Evolutionary conservation across 1,140 invertebrate genomes (phyloP), one percentile per base, ranked within the genome.

Genomic region (Limonius californicus): DNA sequence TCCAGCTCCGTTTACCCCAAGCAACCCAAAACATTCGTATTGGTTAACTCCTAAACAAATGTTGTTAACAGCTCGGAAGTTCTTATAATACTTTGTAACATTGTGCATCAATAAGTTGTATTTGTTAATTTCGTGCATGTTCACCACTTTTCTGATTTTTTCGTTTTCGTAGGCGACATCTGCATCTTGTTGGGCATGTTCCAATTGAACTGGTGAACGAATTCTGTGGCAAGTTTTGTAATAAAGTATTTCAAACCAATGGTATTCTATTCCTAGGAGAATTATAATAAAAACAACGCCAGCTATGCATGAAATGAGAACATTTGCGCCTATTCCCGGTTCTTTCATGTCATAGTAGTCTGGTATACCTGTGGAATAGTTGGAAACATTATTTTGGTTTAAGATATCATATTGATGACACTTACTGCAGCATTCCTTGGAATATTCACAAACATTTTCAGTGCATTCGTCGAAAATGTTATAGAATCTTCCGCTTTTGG

Each of bases 1-100:
- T 63, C 81, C 81, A 53, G 71, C 70, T 15, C 91, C 91, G 76
- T 94, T 94, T 2, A 91, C 84, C 8, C 94, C 94, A 15, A 97
- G 79, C 42, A 97, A 78, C 1, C 94, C 94, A 76, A 97, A 97
- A 71, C 92, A 95, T 79, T 96, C 89, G 70, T 71, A 70, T 43
- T 72, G 61, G 14, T 81, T 78, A 8, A 80, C 74, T 32, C 76
- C 82, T 60, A 92, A 82, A 70, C 83, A 87, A 0, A 92, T 73
- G 67, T 87, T 83, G 66, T 89, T 81, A 0, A 92, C 90, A 4
- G 90, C 90, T n/a, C 83, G 72, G 50, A 89, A 78, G 1, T 81
- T 80, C 0, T 83, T 80, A 60, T 89, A 89, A 67, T 83, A 84
- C 72, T 93, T 93, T 9, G 83, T 83, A 0, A 88, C 72, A 42